Base-by-base conservation (phyloP, 2,113 vertebrate species). In the Rhinogobius similis region DNA sequence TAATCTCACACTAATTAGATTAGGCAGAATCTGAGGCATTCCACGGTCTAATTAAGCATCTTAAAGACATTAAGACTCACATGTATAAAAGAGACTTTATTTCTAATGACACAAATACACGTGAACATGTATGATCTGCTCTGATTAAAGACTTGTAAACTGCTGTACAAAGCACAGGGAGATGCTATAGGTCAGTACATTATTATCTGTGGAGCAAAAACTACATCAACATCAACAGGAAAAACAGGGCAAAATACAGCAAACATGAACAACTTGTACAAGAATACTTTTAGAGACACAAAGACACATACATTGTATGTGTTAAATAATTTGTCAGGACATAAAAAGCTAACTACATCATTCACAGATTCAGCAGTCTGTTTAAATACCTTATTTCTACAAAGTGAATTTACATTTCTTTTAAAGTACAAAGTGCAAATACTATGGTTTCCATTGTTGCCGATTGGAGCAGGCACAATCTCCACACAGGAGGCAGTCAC, bases 391-490 rank as follows among this genome's bases (percentile, higher is more conserved):
- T 94, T 85, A 88, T 94, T 91, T 97, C 96, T 97, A 97, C 95
- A 96, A 95, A 94, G 96, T 97, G 96, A 97, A 97, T 97, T 96
- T 97, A 98, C 96, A 96, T 91, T 81, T 86, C 66, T 85, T 84
- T 92, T 95, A 95, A 97, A 96, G 95, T 97, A 99, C 96, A 98
- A 97, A 99, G 97, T 97, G 96, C 96, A 98, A 97, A 97, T 95
- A 97, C 96, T 97, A 96, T 94, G 86, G 90, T 93, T 92, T 94
- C 90, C 85, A 89, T 89, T 80, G 63, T 94, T 92, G 94, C 93
- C 90, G 89, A 93, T 93, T 94, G 94, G 92, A 94, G 92, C 94
- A 91, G 93, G 91, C 83, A 77, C 74, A 85, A 77, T 84, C 87
- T 90, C 90, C 85, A 80, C 76, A 81, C 46, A 38, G 75, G 75